These are phyloP conservation scores for Dryoscopus gambensis DNA, from an alignment of 2,113 vertebrate genomes.

Conservation along the genomic window DNA sequence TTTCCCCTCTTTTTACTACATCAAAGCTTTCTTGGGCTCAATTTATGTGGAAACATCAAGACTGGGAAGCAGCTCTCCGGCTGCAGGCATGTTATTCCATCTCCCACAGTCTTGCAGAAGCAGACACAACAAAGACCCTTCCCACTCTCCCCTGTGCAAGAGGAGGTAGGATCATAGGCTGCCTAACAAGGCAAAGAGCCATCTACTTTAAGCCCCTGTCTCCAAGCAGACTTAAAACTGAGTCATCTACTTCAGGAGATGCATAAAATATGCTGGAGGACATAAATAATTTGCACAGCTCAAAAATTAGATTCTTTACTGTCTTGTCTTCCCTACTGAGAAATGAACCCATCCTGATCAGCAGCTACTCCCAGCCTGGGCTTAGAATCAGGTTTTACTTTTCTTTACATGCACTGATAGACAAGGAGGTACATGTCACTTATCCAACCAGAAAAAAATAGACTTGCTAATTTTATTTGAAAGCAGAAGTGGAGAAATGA, in stretches of 20 bases:
- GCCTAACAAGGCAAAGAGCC: not conserved
- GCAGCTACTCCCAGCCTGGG: not conserved
- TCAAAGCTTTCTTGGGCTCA: not conserved
- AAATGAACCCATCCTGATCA: not conserved
- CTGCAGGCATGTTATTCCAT: not conserved
- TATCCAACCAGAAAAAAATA: not conserved
- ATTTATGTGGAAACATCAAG: not conserved
- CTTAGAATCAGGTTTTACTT: not conserved
- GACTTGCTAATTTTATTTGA: not conserved
- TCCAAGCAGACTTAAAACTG: slow-evolving; percentile 16
- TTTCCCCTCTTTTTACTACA: not conserved
- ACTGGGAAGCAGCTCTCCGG: not conserved
- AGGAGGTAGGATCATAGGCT: not conserved
- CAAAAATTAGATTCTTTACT: not conserved
- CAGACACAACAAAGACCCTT: not conserved
- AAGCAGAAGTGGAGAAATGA: not conserved
- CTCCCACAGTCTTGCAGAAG: not conserved
- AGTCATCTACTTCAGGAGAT: not conserved
- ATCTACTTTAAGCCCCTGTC: not conserved
- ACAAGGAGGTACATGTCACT: not conserved
- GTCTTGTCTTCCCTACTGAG: not conserved
- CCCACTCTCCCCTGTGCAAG: not conserved
- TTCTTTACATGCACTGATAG: not conserved
- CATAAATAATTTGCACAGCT: slow-evolving; percentile 2
- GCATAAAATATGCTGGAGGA: slow-evolving; percentile 16